Base-by-base conservation (phyloP, 2,888 invertebrate species). In the Metopia argyrocephala region DNA sequence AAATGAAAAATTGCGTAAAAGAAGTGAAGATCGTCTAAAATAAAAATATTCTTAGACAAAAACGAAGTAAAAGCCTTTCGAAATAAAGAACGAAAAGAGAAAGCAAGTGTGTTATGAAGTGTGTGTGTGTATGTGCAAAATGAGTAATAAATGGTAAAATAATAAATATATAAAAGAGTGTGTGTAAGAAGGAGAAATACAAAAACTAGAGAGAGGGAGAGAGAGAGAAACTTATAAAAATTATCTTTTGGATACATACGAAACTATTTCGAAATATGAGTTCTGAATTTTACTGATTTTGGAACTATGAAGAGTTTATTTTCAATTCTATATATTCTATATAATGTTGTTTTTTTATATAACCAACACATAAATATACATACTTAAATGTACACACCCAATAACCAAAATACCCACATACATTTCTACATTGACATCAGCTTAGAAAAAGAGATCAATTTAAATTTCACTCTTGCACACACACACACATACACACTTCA, bases 1-100 rank as follows among this genome's bases (percentile, higher is more conserved):
- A n/a, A 27, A 70, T 31, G 62, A 66, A 71, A 79, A 76, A 76
- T 79, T 79, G 70, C 75, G 69, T 76, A 70, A 79, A 79, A 31
- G 15, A 71, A 64, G 45, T 76, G 61, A 69, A 61, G 65, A 79
- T 75, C 79, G 50, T 46, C 46, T 52, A 31, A 59, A 48, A 4
- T 46, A 0, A 66, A 76, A 62, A 61, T 69, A 76, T 62, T 69
- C 54, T 48, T 62, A 76, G 54, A 62, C 69, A 69, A 76, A 28
- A 56, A 48, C 38, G 76, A 64, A 54, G 69, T 28, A 31, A 31
- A 31, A 31, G 31, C 7, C 12, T 31, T 31, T 31, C 15, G 9
- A 56, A 48, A 76, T 20, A 56, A 48, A 25, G 76, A 62, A 54
- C 31, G 66, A 66, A 50, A 71, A 18, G 20, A 3, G 15, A 45